Evolutionary conservation across 2,888 invertebrate species (phyloP).

Genomic region (Eupithecia tripunctaria): DNA sequence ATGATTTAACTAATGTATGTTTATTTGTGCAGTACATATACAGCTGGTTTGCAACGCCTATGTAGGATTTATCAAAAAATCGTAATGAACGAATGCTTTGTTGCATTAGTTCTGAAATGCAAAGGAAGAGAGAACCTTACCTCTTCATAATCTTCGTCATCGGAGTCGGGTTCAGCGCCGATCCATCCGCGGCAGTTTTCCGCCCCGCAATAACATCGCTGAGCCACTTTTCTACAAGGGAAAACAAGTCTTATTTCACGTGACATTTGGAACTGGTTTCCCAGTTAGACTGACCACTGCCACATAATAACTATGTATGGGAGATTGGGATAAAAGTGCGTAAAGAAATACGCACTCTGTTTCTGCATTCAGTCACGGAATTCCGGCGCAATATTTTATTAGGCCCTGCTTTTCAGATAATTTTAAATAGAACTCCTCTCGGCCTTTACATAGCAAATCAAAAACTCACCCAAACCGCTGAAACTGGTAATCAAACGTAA

Average conservation of each 20-base stretch:
- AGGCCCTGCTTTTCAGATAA: no score
- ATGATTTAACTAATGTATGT: neutral
- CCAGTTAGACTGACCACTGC: no score
- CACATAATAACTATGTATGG: no score
- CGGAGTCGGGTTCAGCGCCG: slow-evolving; percentile 92
- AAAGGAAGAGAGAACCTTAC: slow-evolving; percentile 38
- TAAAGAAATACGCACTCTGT: no score
- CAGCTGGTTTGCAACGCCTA: neutral
- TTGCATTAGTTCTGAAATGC: neutral
- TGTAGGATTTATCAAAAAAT: neutral
- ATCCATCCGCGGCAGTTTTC: slow-evolving; percentile 97
- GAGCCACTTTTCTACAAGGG: slow-evolving; percentile 93
- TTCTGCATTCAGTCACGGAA: no score
- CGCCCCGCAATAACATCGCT: slow-evolving; percentile 97
- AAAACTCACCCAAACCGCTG: slow-evolving; percentile 94
- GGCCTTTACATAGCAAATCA: neutral
- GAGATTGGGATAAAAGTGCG: no score
- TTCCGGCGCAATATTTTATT: no score
- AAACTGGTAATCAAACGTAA: slow-evolving; percentile 99
- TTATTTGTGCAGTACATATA: neutral
- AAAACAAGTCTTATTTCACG: neutral
- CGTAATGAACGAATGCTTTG: neutral
- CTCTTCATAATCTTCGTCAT: slow-evolving; percentile 81
- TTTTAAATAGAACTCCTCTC: no score
- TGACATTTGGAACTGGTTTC: neutral